Evolutionary conservation across 2,888 invertebrate species (phyloP), one percentile per base, ranked within the genome.

Genomic region (Agrypnus murinus): DNA sequence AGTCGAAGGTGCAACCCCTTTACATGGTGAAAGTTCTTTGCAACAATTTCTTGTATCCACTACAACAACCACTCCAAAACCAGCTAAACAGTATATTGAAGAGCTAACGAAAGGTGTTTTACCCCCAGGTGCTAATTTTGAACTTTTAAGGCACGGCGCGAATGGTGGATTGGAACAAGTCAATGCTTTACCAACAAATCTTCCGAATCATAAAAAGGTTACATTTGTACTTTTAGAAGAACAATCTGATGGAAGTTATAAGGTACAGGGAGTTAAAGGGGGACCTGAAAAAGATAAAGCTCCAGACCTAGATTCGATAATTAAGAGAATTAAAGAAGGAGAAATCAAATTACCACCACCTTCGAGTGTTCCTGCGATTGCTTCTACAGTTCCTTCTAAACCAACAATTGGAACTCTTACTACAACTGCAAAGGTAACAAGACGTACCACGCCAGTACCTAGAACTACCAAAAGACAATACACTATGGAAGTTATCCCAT

Each of bases 161-260:
- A 91, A 91, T 72, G 94, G 94, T 1, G 91, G 90, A 77, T 85
- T 93, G 0, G 93, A 94, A 78, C 91, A 92, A 79, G 88, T 93
- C 0, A 87, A 88, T 0, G 90, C 90, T 65, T 83, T 90, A 43
- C 88, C 88, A 31, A 87, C 89, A 53, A 89, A 85, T 75, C 81
- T 92, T 25, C 90, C 91, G 0, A 88, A 88, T 77, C 90, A 91
- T 74, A 95, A 95, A 84, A 94, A 95, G 81, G 94, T 95, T 0
- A 95, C 95, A 0, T 95, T 95, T 79, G 95, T 95, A 0, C 92
- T 95, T 48, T 86, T 95, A 9, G 95, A 95, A 84, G 95, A 95
- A 81, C 95, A 95, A 82, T 90, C 92, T 3, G 95, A 95, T 79
- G 95, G 95, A 5, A 92, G 93, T 19, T 93, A 93, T 76, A 95